These are phyloP conservation scores for Drosophila ironensis DNA, from an alignment of 1,140 invertebrate genomes.

Conservation along the genomic window DNA sequence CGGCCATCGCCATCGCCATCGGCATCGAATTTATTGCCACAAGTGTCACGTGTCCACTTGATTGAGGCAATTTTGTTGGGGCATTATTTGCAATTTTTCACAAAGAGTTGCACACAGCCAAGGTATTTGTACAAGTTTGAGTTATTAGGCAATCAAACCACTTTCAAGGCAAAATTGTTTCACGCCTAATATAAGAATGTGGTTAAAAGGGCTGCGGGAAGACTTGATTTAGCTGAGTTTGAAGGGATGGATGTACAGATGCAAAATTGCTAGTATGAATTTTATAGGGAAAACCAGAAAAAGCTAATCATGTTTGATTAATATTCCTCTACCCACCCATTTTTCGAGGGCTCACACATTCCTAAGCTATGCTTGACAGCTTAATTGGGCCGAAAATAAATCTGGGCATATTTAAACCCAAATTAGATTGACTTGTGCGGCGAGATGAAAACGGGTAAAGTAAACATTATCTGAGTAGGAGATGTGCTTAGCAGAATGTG, in stretches of 20 bases:
- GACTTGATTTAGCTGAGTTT: too few relatives aligned
- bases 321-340: too few relatives aligned
- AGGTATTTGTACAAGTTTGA: conserved; percentile 21
- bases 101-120: conserved; percentile 20
- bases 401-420: not conserved
- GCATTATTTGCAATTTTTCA: conserved; percentile 69
- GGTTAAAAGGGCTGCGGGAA: too few relatives aligned
- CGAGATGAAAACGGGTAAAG: conserved; percentile 27
- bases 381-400: not conserved
- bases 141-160: conserved; percentile 29
- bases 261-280: too few relatives aligned
- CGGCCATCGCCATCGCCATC: conserved; percentile 47
- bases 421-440: conserved; percentile 3
- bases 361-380: not conserved
- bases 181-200: conserved; percentile 1
- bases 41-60: conserved; percentile 70
- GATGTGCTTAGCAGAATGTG: conserved; percentile 11
- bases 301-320: too few relatives aligned
- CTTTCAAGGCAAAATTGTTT: conserved; percentile 12
- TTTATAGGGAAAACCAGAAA: too few relatives aligned
- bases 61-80: conserved; percentile 44
- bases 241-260: too few relatives aligned
- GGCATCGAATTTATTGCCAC: conserved; percentile 58
- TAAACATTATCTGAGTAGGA: conserved; percentile 29
- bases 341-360: not conserved